Conservation (phyloP, 2,888 invertebrate species). For the Priapulus caudatus region DNA sequence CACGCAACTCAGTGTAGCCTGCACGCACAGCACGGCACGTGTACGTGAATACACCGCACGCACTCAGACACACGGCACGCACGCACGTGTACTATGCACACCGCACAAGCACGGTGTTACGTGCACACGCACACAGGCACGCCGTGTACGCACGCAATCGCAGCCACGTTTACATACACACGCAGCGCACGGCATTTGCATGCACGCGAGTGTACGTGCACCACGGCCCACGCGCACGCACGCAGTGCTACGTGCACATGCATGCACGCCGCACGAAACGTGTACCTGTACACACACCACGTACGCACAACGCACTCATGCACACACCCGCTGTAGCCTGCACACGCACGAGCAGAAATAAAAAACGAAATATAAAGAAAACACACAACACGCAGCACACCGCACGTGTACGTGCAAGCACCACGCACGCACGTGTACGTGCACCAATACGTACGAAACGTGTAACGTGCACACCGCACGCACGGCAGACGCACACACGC, state of each 20-base stretch:
- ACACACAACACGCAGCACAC: too few species aligned
- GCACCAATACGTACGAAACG: too few species aligned
- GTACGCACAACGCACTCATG: slow-evolving; percentile 1
- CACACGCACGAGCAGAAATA: too few species aligned
- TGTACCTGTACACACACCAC: slow-evolving; percentile 1
- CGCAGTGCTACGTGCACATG: background rate
- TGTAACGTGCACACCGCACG: too few species aligned
- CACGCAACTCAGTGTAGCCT: background rate
- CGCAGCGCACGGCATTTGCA: background rate
- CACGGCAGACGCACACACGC: too few species aligned
- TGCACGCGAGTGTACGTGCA: too few species aligned
- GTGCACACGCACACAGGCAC: background rate
- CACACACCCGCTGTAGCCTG: too few species aligned
- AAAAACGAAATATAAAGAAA: background rate
- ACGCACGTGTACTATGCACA: background rate
- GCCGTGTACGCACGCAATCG: background rate
- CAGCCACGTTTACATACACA: background rate
- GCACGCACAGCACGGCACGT: background rate
- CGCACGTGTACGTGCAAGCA: too few species aligned
- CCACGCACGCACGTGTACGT: too few species aligned
- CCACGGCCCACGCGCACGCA: background rate
- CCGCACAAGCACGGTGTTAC: background rate
- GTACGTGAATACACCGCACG: background rate
- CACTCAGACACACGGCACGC: background rate
- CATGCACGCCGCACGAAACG: background rate